Conservation (phyloP, 2,888 invertebrate genomes). For the Ectropis crepuscularia region DNA sequence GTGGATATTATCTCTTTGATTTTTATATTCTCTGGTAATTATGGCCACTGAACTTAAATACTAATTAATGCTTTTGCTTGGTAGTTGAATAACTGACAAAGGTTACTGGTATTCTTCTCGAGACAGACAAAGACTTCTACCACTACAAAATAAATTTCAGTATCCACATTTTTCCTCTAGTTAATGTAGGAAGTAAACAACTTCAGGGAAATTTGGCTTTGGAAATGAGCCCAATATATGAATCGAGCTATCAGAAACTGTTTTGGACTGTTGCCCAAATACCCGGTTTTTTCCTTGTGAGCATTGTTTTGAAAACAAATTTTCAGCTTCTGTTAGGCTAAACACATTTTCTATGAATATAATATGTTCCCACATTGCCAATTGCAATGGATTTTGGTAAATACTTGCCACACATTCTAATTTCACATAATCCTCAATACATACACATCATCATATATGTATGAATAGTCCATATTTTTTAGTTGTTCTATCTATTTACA, state of each 20-base stretch:
- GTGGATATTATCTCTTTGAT: too few species aligned
- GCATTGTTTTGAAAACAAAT: constrained; percentile 26
- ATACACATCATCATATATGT: too few species aligned
- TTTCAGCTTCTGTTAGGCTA: constrained; percentile 17
- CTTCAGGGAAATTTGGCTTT: constrained; percentile 12
- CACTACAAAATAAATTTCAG: background rate
- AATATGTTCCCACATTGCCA: constrained; percentile 1
- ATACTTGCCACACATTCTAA: constrained; percentile 10
- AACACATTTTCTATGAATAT: constrained; percentile 25
- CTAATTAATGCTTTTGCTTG: too few species aligned
- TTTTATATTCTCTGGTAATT: too few species aligned
- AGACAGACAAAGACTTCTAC: background rate
- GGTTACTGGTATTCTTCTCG: too few species aligned
- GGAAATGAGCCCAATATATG: constrained; percentile 37
- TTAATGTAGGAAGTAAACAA: constrained; percentile 1
- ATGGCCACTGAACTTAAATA: too few species aligned
- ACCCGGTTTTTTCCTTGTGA: constrained; percentile 26
- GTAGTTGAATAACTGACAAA: too few species aligned
- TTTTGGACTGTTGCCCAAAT: constrained; percentile 38
- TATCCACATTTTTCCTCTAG: background rate
- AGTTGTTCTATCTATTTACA: too few species aligned
- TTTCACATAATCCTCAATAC: background rate
- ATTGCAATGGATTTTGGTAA: constrained; percentile 12
- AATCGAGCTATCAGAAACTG: constrained; percentile 17
- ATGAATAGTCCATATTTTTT: too few species aligned